Evolutionary conservation across 2,113 vertebrate species (phyloP).

Genomic region (Puntigrus tetrazona): DNA sequence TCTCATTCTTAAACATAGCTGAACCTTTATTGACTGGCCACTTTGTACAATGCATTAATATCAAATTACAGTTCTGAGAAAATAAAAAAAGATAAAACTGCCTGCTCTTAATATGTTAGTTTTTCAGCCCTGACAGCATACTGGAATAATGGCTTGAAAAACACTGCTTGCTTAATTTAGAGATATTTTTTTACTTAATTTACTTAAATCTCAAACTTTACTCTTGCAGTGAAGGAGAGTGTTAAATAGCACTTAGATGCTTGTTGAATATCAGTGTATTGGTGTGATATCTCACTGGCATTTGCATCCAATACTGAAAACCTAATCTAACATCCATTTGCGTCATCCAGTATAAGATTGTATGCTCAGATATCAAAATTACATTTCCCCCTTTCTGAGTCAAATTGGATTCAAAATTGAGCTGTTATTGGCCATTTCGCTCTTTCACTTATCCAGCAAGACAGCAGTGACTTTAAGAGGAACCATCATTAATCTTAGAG

Average conservation of each 20-base stretch:
- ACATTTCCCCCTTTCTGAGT: neutral
- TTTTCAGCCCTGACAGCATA: neutral
- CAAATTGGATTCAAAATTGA: slow-evolving; percentile 10
- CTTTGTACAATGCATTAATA: neutral
- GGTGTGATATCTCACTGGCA: neutral
- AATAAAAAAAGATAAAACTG: neutral
- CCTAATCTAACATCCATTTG: neutral
- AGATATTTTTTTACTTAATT: neutral
- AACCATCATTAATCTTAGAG: slow-evolving; percentile 42
- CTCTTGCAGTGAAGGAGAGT: neutral
- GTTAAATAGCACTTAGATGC: neutral
- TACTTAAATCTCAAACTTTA: neutral
- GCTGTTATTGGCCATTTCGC: slow-evolving; percentile 10
- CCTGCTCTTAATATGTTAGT: neutral
- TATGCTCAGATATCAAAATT: neutral
- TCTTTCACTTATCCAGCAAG: neutral
- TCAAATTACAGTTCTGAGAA: neutral
- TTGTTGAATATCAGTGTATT: neutral
- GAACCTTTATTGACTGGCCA: neutral
- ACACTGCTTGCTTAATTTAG: neutral
- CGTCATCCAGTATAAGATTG: neutral
- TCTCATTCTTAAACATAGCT: neutral
- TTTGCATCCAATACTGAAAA: neutral
- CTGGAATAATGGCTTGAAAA: slow-evolving; percentile 8
- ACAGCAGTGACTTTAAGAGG: slow-evolving; percentile 23